Percentiles rank a stretch among this genome's conserved stretches.
phyloP scores from a whole-genome alignment of 2,888 invertebrate genomes.

The Scrobipalpa costella region DNA sequence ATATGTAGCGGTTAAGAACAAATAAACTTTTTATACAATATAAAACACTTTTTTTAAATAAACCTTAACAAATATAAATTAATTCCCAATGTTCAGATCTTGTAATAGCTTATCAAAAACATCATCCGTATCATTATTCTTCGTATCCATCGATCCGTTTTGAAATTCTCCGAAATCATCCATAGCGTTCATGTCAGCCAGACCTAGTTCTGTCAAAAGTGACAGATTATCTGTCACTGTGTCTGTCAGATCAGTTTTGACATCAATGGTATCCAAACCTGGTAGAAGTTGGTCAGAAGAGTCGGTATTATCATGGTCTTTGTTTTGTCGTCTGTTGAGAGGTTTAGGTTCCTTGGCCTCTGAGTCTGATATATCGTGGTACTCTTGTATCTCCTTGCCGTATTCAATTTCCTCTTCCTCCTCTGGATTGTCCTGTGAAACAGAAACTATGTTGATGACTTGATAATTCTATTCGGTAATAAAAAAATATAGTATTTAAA shows the following conservation, averaged over 20 bases:
- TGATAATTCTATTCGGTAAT: background rate
- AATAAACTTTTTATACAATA: constrained; percentile 21
- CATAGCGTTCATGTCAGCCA: constrained; percentile 61
- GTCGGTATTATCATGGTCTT: constrained; percentile 62
- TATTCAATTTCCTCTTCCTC: constrained; percentile 81
- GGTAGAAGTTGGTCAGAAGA: constrained; percentile 65
- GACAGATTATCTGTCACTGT: constrained; percentile 58
- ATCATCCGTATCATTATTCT: constrained; percentile 56
- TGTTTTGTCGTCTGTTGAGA: constrained; percentile 58
- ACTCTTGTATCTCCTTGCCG: constrained; percentile 72
- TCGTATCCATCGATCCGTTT: constrained; percentile 60
- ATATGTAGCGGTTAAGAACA: constrained; percentile 1
- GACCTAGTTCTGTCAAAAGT: constrained; percentile 80
- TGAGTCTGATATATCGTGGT: constrained; percentile 65
- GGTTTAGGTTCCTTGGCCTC: constrained; percentile 69
- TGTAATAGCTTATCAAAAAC: constrained; percentile 70
- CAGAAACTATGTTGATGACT: constrained; percentile 12
- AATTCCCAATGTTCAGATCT: constrained; percentile 62
- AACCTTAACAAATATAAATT: constrained; percentile 32
- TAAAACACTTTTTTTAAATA: constrained; percentile 3
- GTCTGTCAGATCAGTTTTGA: constrained; percentile 42
- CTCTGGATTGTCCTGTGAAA: constrained; percentile 66
- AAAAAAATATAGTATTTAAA: too few species aligned
- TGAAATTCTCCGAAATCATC: constrained; percentile 74
- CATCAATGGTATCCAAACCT: constrained; percentile 51